phyloP scores from a whole-genome alignment of 2,113 vertebrate genomes.

The Gadus chalcogrammus region DNA sequence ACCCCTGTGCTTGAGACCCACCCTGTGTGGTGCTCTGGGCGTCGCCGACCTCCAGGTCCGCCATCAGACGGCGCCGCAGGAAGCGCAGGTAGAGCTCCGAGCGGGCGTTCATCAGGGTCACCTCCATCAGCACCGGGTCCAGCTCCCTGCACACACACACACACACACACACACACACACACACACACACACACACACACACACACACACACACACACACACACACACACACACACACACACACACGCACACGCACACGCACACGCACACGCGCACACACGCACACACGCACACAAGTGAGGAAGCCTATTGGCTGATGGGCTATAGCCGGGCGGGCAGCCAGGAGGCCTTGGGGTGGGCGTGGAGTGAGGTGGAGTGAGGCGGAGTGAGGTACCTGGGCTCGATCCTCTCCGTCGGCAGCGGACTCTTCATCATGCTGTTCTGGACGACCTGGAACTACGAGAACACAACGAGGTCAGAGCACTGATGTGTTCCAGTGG shows the following conservation, averaged over 20 bases:
- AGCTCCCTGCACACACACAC: conserved; percentile 77
- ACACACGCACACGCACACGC: no score
- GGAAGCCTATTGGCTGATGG: not conserved
- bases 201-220: conserved; percentile 9
- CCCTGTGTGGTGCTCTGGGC: conserved; percentile 87
- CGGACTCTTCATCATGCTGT: conserved; percentile 85
- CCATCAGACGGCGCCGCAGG: conserved; percentile 82
- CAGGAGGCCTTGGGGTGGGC: no score
- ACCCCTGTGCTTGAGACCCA: conserved; percentile 48
- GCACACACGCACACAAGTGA: conserved; percentile 3
- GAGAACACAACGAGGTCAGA: conserved; percentile 34
- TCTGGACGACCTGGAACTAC: conserved; percentile 95
- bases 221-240: conserved; percentile 8
- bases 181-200: conserved; percentile 16
- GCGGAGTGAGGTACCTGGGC: conserved; percentile 77
- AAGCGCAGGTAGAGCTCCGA: conserved; percentile 95
- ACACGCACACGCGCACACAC: no score
- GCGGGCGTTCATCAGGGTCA: conserved; percentile 95
- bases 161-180: conserved; percentile 4
- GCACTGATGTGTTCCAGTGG: not conserved
- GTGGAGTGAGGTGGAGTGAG: not conserved
- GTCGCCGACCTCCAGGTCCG: conserved; percentile 94
- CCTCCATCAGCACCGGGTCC: conserved; percentile 90
- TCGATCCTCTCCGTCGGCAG: conserved; percentile 85
- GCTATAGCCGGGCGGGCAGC: no score